Conservation (phyloP, 2,888 invertebrate genomes). For the Rhagonycha fulva region DNA sequence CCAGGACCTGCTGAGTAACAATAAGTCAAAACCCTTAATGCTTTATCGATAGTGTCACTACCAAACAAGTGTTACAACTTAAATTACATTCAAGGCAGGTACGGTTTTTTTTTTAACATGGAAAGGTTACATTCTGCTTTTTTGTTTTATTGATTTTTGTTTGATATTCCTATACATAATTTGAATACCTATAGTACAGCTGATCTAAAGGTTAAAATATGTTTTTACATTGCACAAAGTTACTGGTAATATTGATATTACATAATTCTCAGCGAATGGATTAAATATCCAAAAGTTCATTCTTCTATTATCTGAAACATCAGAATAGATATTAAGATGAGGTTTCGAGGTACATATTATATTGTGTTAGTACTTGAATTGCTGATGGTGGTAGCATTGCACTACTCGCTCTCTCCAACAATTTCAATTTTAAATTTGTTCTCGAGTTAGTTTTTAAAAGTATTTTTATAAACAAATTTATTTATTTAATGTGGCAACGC, state of each 20-base stretch:
- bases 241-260: background rate
- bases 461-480: too few species aligned
- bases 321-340: too few species aligned
- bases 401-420: too few species aligned
- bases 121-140: background rate
- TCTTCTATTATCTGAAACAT: too few species aligned
- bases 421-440: too few species aligned
- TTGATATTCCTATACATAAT: background rate
- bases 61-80: background rate
- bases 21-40: background rate
- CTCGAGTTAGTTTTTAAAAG: too few species aligned
- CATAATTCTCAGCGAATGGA: background rate
- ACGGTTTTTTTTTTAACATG: background rate
- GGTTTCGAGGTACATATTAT: too few species aligned
- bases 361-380: too few species aligned
- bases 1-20: slow-evolving; percentile 27
- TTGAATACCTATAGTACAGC: background rate
- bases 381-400: too few species aligned
- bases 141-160: background rate
- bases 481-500: too few species aligned
- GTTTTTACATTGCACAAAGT: background rate
- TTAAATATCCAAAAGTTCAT: background rate
- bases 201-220: background rate
- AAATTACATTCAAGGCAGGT: background rate
- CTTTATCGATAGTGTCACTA: background rate